Evolutionary conservation across 2,888 invertebrate genomes (phyloP), one percentile per base, ranked within the genome.

Genomic region (Norana najaformis): DNA sequence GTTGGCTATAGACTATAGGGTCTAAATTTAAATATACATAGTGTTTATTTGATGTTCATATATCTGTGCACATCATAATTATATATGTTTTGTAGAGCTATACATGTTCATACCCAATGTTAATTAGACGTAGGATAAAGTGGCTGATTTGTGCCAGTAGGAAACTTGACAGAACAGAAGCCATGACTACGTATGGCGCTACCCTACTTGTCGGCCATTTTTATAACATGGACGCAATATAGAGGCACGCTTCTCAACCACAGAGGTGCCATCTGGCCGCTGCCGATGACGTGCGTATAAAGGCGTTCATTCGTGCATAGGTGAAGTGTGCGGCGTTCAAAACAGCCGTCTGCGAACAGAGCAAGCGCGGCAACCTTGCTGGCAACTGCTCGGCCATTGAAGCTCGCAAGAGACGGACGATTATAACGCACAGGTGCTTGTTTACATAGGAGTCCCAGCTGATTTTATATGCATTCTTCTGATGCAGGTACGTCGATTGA

Each of bases 321-420:
- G 69, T 69, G 69, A n/a, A 69, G 30, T 69, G n/a, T n/a, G 69
- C 69, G 69, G 69, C 69, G 69, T 30, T 69, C 69, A 69, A 69
- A n/a, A 69, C 11, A 69, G 69, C n/a, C 69, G n/a, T 69, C 69
- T 69, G 69, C 69, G 6, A 69, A n/a, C n/a, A n/a, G 69, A 69
- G 69, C 69, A 69, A 69, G 69, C 69, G 69, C 69, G 69, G n/a
- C 69, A 69, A 69, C 30, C n/a, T 69, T 11, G 69, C 8, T 69
- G 23, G 23, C 47, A 47, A 23, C 47, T 20, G 47, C 2, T 20
- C 23, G 69, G 69, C 69, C 16, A 69, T n/a, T 6, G 69, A 69
- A 69, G 69, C 69, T 69, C 47, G 69, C 69, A 69, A n/a, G 69
- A n/a, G 69, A 69, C 69, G 69, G 69, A n/a, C 69, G n/a, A 47